These are phyloP conservation scores for Pentamera pediparva DNA, from an alignment of 53 echinoderm and acorn worm genomes.

Conservation along the genomic window DNA sequence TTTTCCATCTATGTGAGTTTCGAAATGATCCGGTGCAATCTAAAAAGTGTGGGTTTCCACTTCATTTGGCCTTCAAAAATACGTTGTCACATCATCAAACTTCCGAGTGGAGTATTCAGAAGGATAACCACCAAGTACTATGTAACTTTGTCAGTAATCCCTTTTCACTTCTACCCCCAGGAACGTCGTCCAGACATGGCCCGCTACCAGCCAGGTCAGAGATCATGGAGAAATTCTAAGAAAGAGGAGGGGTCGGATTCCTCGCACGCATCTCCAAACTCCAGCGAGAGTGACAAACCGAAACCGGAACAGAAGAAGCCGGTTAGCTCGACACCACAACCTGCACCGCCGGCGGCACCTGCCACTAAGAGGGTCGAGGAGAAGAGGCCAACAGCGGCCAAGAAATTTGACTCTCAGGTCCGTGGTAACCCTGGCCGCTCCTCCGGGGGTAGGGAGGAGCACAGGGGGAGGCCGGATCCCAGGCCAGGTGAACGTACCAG, in stretches of 20 bases:
- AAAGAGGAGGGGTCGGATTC: slow-evolving; percentile 20
- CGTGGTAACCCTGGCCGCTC: background rate
- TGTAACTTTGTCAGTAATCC: no score
- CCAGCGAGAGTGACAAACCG: slow-evolving; percentile 10
- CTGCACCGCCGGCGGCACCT: background rate
- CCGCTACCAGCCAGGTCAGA: slow-evolving; percentile 86
- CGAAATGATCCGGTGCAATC: no score
- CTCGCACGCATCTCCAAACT: background rate
- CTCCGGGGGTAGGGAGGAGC: background rate
- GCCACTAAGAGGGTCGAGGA: background rate
- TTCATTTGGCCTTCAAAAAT: no score
- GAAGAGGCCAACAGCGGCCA: slow-evolving; percentile 25
- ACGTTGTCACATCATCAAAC: no score
- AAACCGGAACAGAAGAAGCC: background rate
- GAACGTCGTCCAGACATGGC: slow-evolving; percentile 96
- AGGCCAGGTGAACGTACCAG: slow-evolving; percentile 10
- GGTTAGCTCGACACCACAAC: background rate
- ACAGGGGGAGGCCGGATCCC: background rate
- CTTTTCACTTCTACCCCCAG: slow-evolving; percentile 46
- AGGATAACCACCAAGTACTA: no score
- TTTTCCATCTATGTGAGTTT: no score
- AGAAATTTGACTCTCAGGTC: slow-evolving; percentile 16
- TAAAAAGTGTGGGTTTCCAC: no score
- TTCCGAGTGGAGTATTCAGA: no score
- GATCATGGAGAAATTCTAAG: slow-evolving; percentile 28